Conservation (phyloP, 2,888 invertebrate genomes). For the Noctua pronuba region DNA sequence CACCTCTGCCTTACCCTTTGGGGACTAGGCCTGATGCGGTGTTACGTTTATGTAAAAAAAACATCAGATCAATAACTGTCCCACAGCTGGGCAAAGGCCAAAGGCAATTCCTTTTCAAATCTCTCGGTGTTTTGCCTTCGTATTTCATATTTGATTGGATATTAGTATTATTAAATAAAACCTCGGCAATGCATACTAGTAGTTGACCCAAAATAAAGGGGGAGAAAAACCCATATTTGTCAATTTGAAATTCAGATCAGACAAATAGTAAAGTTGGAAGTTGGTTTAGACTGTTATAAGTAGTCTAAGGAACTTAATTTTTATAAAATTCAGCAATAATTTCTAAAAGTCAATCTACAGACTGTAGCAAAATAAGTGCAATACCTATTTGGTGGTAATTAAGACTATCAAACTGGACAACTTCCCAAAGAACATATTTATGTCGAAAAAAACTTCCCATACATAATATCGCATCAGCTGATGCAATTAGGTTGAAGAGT, state of each 20-base stretch:
- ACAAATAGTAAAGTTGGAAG: not conserved
- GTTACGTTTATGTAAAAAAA: not conserved
- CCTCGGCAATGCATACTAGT: not conserved
- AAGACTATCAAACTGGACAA: too few relatives aligned
- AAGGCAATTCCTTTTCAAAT: too few relatives aligned
- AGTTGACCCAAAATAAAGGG: not conserved
- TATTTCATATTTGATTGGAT: too few relatives aligned
- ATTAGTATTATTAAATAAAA: too few relatives aligned
- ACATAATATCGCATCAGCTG: not conserved
- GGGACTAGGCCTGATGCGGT: not conserved
- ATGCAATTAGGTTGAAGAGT: not conserved
- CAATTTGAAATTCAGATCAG: not conserved
- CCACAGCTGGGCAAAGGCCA: too few relatives aligned
- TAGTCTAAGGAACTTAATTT: not conserved
- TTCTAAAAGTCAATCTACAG: not conserved
- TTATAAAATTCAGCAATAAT: not conserved
- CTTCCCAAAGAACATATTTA: too few relatives aligned
- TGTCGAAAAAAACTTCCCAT: not conserved
- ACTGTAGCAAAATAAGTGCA: not conserved
- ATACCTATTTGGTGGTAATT: too few relatives aligned
- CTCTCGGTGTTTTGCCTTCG: too few relatives aligned
- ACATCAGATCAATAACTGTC: not conserved
- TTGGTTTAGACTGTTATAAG: too few relatives aligned
- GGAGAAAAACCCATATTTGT: not conserved
- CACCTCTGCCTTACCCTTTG: not conserved